Evolutionary conservation across 2,113 vertebrate genomes (phyloP), one percentile per base, ranked within the genome.

Genomic region (mouse (Mus musculus)): DNA sequence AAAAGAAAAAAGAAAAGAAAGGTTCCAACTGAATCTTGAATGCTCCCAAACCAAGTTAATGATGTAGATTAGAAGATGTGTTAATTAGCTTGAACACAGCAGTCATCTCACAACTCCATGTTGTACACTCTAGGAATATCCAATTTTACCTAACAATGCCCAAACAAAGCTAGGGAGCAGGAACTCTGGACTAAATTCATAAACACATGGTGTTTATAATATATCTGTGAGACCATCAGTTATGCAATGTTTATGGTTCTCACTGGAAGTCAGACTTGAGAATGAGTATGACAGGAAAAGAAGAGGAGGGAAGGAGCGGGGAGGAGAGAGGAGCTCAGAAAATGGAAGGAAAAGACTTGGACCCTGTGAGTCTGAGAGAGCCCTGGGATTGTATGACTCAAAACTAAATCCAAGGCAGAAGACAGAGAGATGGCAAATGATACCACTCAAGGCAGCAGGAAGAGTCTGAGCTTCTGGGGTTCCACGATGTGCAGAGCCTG

Each of bases 201-300:
- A 89, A 73, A 63, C 46, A 73, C 12, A 63, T 69, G 36, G 28
- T 90, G 80, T 96, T 63, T 95, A 52, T 84, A 82, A 28, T 59
- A 88, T 49, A 71, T 82, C 77, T 42, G 1, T 76, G 82, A 94
- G 19, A n/a, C 92, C 12, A 59, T 90, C 59, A 91, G 46, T 78
- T 54, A 73, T 42, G 86, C 75, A 85, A 1, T 61, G 10, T 90
- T 91, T 94, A 86, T 49, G 39, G 17, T 4, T 93, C 19, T 95
- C 76, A 39, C 56, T 94, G 77, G 61, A 95, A 95, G 77, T 73
- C 49, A 84, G 26, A 86, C 54, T 33, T 73, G 16, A 92, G 56
- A 94, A 96, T 54, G 46, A 81, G n/a, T 76, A 90, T 46, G 14
- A n/a, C 12, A 1, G 36, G 28, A 17, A 80, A 52, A 81, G 49